Base-by-base conservation (phyloP, 92 coral and sea anemone genomes). In the Muricea muricata region DNA sequence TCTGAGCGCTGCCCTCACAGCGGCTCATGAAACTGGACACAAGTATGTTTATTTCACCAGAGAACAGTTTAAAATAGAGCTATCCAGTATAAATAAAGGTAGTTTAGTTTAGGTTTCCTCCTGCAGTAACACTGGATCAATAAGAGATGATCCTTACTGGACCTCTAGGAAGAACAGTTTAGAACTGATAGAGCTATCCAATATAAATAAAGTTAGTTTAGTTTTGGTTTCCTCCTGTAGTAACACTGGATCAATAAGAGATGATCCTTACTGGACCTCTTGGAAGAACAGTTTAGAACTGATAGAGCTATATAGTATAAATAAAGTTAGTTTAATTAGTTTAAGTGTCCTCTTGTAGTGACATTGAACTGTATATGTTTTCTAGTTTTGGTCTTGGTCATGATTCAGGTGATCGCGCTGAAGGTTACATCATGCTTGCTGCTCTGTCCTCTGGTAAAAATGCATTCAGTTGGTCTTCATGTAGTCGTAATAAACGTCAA, bases 1-100 rank as follows among this genome's bases (percentile, higher is more conserved):
- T 1, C 78, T 95, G 10, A 78, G 87, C 20, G 82, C 93, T 15
- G 95, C 91, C 7, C 92, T 89, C 86, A 87, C 93, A 11, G 93
- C 93, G 24, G 93, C 93, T 48, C 98, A 95, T 46, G 98, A 95
- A 74, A 87, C 92, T 78, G 98, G 89, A 23, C 98, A 95, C 91
- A 95, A 95, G 98, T 95, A 89, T 61, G 98, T 50, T 40, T 12
- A 61, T 14, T n/a, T n/a, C n/a, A n/a, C n/a, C n/a, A n/a, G n/a
- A n/a, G n/a, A n/a, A n/a, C n/a, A 35, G 14, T 74, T 34, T 74
- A 20, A 13, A 41, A 28, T 33, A n/a, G 65, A 6, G 80, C n/a
- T n/a, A 26, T n/a, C n/a, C n/a, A n/a, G n/a, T n/a, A n/a, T n/a
- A n/a, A n/a, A n/a, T n/a, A n/a, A n/a, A n/a, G n/a, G n/a, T n/a